Conservation (phyloP, 2,888 invertebrate species). For the Apamea anceps region DNA sequence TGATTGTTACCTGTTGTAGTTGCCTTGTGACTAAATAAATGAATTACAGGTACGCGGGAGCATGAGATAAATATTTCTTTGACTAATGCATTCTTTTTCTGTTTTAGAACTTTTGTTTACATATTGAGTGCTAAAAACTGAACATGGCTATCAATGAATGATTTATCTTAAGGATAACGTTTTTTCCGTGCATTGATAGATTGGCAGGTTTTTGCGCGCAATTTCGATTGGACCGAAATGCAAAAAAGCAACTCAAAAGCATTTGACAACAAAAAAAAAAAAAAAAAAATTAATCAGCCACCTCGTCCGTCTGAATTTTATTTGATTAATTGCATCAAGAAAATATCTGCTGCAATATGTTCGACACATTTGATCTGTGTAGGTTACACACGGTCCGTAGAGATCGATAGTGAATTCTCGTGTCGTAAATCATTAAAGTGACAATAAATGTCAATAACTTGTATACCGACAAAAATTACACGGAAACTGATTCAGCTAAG, state of each 20-base stretch:
- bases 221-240: not conserved
- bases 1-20: no score
- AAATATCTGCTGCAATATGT: not conserved
- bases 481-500: no score
- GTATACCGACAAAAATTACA: no score
- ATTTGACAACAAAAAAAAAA: no score
- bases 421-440: no score
- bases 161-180: not conserved
- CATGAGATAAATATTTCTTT: slow-evolving; percentile 17
- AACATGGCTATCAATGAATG: slow-evolving; percentile 16
- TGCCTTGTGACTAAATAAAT: no score
- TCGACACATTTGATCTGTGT: not conserved
- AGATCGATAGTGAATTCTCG: not conserved
- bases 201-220: not conserved
- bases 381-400: not conserved
- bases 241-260: no score
- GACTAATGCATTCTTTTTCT: slow-evolving; percentile 8
- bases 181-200: slow-evolving; percentile 20
- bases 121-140: not conserved
- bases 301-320: no score
- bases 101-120: slow-evolving; percentile 17
- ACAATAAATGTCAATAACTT: no score
- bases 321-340: not conserved
- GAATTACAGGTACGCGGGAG: not conserved
- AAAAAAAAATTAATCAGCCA: no score